Evolutionary conservation across 2,888 invertebrate species (phyloP).

Genomic region (Cenopis cana): DNA sequence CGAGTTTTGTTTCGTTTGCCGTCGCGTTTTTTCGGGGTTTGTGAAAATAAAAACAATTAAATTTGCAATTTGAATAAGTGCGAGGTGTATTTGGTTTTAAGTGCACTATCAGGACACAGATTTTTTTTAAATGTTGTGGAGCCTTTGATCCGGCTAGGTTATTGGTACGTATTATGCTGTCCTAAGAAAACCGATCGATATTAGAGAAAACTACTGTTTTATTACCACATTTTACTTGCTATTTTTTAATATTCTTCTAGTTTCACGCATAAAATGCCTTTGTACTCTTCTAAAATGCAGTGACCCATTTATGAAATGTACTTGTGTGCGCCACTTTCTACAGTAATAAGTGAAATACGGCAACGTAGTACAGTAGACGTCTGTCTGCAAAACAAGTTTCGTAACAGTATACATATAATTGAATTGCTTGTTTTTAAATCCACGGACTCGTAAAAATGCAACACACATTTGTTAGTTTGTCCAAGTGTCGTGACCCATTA

Average conservation of each 20-base stretch:
- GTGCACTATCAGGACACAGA: constrained; percentile 27
- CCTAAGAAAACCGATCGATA: constrained; percentile 76
- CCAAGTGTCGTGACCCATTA: constrained; percentile 8
- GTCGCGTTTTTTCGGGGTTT: constrained; percentile 42
- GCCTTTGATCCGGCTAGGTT: constrained; percentile 21
- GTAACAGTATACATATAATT: constrained; percentile 20
- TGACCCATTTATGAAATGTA: constrained; percentile 54
- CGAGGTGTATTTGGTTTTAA: constrained; percentile 40
- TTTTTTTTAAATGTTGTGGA: constrained; percentile 3
- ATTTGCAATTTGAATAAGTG: constrained; percentile 38
- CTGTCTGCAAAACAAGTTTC: constrained; percentile 41
- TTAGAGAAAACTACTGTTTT: constrained; percentile 64
- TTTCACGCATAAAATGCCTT: constrained; percentile 35
- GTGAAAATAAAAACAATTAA: constrained; percentile 34
- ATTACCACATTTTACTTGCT: constrained; percentile 52
- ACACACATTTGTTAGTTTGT: not conserved
- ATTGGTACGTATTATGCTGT: constrained; percentile 48
- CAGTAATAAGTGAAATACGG: constrained; percentile 28
- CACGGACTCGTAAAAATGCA: not conserved
- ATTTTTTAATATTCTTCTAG: constrained; percentile 48
- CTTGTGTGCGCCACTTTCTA: constrained; percentile 54
- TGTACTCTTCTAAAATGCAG: constrained; percentile 29
- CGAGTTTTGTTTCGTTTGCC: constrained; percentile 39
- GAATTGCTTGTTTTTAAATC: not conserved
- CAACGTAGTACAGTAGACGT: constrained; percentile 20